Evolutionary conservation across 2,797 vertebrate species (phyloP).

Genomic region (Percopsis omiscomaycus): DNA sequence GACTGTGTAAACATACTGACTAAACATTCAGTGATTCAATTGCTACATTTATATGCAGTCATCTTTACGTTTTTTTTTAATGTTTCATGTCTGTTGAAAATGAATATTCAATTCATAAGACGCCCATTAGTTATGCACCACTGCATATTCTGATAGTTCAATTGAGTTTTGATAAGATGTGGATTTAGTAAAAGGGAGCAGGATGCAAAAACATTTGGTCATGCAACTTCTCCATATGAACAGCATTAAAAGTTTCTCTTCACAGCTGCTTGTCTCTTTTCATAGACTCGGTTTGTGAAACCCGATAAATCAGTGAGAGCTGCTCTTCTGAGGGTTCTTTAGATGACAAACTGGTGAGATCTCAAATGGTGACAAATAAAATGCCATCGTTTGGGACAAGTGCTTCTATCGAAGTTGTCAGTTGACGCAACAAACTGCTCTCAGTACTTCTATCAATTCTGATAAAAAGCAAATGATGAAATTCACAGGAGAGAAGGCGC

Average conservation of each 20-base stretch:
- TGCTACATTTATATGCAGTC: too few species aligned
- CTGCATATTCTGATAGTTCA: background rate
- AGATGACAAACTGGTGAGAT: background rate
- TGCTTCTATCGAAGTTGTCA: background rate
- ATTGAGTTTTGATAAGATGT: too few species aligned
- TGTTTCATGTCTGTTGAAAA: too few species aligned
- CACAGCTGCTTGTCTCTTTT: background rate
- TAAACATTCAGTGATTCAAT: too few species aligned
- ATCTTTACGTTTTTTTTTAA: too few species aligned
- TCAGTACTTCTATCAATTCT: background rate
- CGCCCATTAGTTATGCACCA: too few species aligned
- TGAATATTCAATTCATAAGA: too few species aligned
- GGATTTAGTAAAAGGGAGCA: too few species aligned
- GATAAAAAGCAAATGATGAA: background rate
- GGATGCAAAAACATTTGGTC: background rate
- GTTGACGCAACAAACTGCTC: conserved; percentile 2
- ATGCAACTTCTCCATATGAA: background rate
- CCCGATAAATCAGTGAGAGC: background rate
- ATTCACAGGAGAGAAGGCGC: background rate
- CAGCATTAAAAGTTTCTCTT: background rate
- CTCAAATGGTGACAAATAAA: background rate
- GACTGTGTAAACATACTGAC: too few species aligned
- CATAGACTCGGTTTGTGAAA: background rate
- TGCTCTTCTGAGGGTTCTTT: background rate
- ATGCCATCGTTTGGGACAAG: conserved; percentile 7